Evolutionary conservation across 2,888 invertebrate genomes (phyloP), one percentile per base, ranked within the genome.

Genomic region (Heliconius charithonia): DNA sequence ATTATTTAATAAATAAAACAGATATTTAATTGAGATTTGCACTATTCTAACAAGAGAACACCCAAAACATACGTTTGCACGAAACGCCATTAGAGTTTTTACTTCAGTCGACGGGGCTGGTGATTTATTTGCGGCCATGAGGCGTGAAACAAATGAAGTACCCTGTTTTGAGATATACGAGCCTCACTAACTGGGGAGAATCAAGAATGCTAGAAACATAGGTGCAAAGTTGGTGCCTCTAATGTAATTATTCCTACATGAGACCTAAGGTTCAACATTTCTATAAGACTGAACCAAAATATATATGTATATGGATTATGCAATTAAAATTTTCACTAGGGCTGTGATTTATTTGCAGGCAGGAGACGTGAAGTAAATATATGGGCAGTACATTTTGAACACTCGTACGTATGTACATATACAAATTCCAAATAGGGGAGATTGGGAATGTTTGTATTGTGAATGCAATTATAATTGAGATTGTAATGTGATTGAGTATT

Each of bases 51-150:
- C 76, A 75, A 79, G 77, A 79, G 73, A 74, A 70, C 74, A 76
- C 73, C 78, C 76, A 71, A 65, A 81, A 76, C 65, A 19, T 77
- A 77, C 59, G 76, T 86, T 77, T 80, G 80, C 80, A 81, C 81
- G 86, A 89, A 88, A 88, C 88, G 86, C 88, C 86, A 87, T 86
- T 85, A 85, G 86, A 88, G 86, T 89, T 89, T 91, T 87, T 87
- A 84, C 87, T 86, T 85, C 86, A 86, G 87, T 87, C 89, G 86
- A 88, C 88, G 87, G 88, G 88, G 87, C 78, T 76, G 86, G 89
- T 94, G 94, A 95, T 95, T 94, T 95, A 94, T 94, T 92, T 93
- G 94, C 89, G 94, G 93, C 91, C 90, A 92, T 91, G 92, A 91
- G 90, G 91, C 93, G 93, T 94, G 94, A 93, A 94, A 93, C 89